Evolutionary conservation across 2,797 vertebrate species (phyloP).

Genomic region (Bucorvus abyssinicus): DNA sequence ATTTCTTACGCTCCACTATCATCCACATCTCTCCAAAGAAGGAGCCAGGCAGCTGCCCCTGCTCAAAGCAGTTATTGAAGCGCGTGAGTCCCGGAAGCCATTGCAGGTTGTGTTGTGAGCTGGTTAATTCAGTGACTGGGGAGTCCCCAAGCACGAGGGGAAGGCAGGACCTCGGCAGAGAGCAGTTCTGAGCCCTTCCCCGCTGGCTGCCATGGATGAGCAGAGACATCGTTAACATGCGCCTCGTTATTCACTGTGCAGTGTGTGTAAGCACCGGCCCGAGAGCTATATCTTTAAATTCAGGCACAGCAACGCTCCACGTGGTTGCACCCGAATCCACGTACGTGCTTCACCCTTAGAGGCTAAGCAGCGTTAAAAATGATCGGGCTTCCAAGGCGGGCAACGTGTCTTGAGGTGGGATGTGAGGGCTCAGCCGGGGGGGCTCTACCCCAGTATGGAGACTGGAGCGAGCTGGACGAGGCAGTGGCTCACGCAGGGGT

Average conservation of each 20-base stretch:
- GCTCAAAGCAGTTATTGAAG: background rate
- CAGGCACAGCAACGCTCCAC: rapidly evolving
- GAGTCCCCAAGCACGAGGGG: background rate
- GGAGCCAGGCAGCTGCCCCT: background rate
- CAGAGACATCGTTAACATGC: rapidly evolving
- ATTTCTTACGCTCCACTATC: background rate
- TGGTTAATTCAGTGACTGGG: background rate
- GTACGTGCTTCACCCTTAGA: rapidly evolving
- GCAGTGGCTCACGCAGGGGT: rapidly evolving
- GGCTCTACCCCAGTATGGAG: rapidly evolving
- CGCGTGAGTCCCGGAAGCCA: background rate
- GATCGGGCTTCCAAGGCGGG: background rate
- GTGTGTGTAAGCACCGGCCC: background rate
- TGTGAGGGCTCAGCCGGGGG: background rate
- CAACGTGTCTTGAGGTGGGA: background rate
- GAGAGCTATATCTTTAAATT: background rate
- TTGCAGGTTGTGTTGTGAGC: background rate
- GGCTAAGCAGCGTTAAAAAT: background rate
- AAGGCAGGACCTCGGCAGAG: background rate
- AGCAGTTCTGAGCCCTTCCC: background rate
- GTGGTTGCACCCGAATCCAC: background rate
- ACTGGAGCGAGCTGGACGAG: background rate
- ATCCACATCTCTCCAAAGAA: background rate
- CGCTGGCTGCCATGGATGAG: background rate
- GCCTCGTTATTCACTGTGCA: background rate